Evolutionary conservation across 1,140 invertebrate genomes (phyloP), one percentile per base, ranked within the genome.

Genomic region (Bradysia coprophila): DNA sequence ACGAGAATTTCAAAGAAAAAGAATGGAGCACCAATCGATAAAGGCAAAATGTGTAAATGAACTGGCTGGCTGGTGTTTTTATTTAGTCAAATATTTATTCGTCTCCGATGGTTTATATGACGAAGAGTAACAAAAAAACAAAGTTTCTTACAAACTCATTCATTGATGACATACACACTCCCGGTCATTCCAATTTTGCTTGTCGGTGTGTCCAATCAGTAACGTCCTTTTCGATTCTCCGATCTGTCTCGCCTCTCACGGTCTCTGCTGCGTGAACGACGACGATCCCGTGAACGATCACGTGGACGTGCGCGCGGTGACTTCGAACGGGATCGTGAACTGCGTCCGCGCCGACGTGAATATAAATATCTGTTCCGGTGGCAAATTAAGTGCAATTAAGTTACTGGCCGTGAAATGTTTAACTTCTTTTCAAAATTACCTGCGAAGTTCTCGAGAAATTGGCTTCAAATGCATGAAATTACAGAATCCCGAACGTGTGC

Each of bases 401-500:
- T 8, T 42, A 19, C 24, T 8, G 13, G 13, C 20, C 10, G 32
- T 15, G 5, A 28, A 41, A 21, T 47, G 11, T 37, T 28, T 40
- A 22, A 22, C 34, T 41, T 21, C 40, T 11, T 38, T 43, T 18
- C 41, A 33, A 44, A 57, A 41, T 47, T 83, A 92, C 57, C 89
- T 72, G 43, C 91, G 69, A 21, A 97, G 61, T 56, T 92, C 90
- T 48, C 91, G 66, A 0, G 92, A 96, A 53, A 98, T 98, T 32
- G 93, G 94, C 58, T 98, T 98, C 56, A 98, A 68, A 60, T 98
- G 95, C 95, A 98, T 98, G 61, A 98, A 98, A 67, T 98, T 98
- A 63, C 95, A 98, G 64, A 98, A 98, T 37, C 94, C 95, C 55
- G 91, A 94, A 43, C 95, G 69, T 1, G 91, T 96, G 59, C 94